Base-by-base conservation (phyloP, 2,888 invertebrate species). In the Thysanoteuthis rhombus region DNA sequence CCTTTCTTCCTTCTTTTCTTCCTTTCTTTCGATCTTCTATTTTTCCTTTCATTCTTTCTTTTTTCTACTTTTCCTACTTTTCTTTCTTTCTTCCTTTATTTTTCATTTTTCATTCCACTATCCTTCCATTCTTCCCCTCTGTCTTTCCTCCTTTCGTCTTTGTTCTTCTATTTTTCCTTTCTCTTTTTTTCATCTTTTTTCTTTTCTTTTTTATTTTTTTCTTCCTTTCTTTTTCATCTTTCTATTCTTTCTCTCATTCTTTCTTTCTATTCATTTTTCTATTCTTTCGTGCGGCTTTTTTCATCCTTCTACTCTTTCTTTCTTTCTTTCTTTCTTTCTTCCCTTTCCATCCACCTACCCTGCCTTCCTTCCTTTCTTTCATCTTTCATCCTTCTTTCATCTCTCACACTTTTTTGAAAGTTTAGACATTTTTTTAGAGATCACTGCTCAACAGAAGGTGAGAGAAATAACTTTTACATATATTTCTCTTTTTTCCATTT, bases 241-340 rank as follows among this genome's bases (percentile, higher is more conserved):
- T 75, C 16, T 16, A n/a, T 75, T n/a, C 75, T n/a, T n/a, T 58
- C 75, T 8, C n/a, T 75, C 75, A n/a, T 32, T 75, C 6, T n/a
- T 75, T 75, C n/a, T n/a, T 32, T n/a, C 6, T n/a, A 8, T 75
- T n/a, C 75, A n/a, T n/a, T 75, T n/a, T 32, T n/a, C 1, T 10
- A n/a, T n/a, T 32, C 19, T 75, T 2, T 5, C 19, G n/a, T 12
- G 12, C 2, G 3, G 0, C n/a, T n/a, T n/a, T n/a, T 0, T n/a
- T 16, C n/a, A 6, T 3, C n/a, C 5, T n/a, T 75, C 6, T 12
- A n/a, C 12, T 3, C 32, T n/a, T n/a, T 58, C 75, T n/a, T 75
- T 75, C 75, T 75, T 75, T n/a, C 1, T 75, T 75, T n/a, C 10
- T 75, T 75, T n/a, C 10, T 75, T n/a, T n/a, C 19, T 75, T 1